phyloP scores from a whole-genome alignment of 2,113 vertebrate species.

The Pteruthius melanotis region DNA sequence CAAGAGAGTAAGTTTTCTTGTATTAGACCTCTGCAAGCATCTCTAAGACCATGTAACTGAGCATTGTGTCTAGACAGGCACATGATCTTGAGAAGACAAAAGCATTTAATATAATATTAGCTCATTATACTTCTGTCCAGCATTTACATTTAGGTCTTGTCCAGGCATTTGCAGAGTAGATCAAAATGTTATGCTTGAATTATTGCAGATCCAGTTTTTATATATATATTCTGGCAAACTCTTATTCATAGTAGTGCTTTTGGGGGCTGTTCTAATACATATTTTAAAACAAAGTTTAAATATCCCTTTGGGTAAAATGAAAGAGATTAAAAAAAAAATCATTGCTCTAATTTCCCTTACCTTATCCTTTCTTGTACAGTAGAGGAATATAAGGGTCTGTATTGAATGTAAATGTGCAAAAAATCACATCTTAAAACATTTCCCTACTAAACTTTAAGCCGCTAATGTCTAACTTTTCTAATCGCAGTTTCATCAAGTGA shows the following conservation, averaged over 20 bases:
- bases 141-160: background rate
- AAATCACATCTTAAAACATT: background rate
- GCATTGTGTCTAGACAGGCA: background rate
- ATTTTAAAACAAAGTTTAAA: constrained; percentile 48
- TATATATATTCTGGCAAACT: background rate
- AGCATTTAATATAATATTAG: background rate
- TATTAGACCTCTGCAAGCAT: background rate
- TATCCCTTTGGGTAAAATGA: constrained; percentile 25
- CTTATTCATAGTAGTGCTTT: background rate
- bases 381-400: background rate
- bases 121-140: background rate
- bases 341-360: constrained; percentile 23
- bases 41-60: background rate
- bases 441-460: background rate
- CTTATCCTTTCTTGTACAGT: background rate
- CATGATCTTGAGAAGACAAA: background rate
- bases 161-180: background rate
- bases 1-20: background rate
- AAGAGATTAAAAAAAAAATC: constrained; percentile 22
- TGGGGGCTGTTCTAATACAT: background rate
- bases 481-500: background rate
- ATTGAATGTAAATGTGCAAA: background rate
- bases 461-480: background rate
- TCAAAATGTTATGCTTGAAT: background rate
- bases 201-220: background rate